A percentile compares a stretch with the other conserved stretches of the same genome.
phyloP scores from a whole-genome alignment of 2,113 vertebrate genomes.

The Lathamus discolor region DNA sequence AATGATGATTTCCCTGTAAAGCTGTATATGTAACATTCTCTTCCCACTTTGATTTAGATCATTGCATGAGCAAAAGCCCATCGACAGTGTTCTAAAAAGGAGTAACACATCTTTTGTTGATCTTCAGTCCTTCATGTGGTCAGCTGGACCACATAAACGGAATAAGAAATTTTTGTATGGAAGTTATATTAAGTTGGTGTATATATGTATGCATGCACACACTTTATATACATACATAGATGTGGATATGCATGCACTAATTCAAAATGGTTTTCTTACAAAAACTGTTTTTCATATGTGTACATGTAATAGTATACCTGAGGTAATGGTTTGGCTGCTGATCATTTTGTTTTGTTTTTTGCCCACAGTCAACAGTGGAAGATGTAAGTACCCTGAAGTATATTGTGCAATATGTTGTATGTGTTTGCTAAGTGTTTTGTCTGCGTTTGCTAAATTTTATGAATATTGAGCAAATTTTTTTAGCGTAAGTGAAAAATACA shows the following conservation, averaged over 20 bases:
- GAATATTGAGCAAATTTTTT: neutral
- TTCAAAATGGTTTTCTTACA: neutral
- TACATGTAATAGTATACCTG: neutral
- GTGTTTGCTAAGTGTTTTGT: neutral
- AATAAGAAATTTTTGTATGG: neutral
- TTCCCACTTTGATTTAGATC: neutral
- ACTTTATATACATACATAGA: neutral
- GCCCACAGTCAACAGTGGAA: conserved; percentile 21
- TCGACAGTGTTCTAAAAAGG: neutral
- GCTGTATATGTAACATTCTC: neutral
- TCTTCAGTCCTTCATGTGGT: neutral
- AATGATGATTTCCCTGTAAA: neutral
- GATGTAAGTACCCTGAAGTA: conserved; percentile 22
- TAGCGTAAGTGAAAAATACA: neutral
- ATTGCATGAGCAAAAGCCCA: neutral
- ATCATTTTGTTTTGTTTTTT: conserved; percentile 17
- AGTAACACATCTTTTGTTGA: neutral
- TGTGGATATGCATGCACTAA: neutral
- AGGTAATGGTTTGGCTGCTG: neutral
- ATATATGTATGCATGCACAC: neutral
- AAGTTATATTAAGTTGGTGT: neutral
- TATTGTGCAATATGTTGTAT: neutral
- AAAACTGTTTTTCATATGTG: neutral
- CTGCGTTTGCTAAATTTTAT: neutral
- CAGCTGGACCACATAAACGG: neutral